Conservation (phyloP, 2,797 vertebrate genomes). For the Iguana delicatissima region DNA sequence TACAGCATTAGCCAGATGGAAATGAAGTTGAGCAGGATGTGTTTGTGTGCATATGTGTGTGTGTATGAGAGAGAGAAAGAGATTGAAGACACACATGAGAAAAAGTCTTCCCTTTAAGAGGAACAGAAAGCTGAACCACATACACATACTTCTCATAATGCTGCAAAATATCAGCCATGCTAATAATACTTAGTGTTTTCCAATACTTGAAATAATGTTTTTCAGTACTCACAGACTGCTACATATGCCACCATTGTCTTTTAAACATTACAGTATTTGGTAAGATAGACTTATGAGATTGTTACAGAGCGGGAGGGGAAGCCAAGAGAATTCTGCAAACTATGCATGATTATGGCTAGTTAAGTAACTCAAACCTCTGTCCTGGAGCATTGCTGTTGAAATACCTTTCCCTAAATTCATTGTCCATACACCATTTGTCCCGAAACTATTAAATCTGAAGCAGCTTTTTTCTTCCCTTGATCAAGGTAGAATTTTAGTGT, state of each 20-base stretch:
- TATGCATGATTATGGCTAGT: neutral
- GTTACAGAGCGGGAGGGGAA: neutral
- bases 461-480: too few relatives aligned
- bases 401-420: neutral
- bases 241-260: neutral
- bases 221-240: neutral
- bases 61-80: neutral
- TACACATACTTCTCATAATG: neutral
- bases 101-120: constrained; percentile 47
- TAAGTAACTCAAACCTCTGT: neutral
- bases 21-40: constrained; percentile 66
- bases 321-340: neutral
- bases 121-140: constrained; percentile 41
- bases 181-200: too few relatives aligned
- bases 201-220: neutral
- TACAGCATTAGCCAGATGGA: constrained; percentile 77
- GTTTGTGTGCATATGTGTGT: neutral
- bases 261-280: neutral
- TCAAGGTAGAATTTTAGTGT: too few relatives aligned
- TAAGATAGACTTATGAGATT: neutral
- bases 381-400: neutral
- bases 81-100: constrained; percentile 49
- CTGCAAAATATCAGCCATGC: constrained; percentile 22
- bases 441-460: neutral
- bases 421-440: neutral